These are phyloP conservation scores for Heliconius cydno DNA, from an alignment of 2,888 invertebrate species.

Conservation along the genomic window DNA sequence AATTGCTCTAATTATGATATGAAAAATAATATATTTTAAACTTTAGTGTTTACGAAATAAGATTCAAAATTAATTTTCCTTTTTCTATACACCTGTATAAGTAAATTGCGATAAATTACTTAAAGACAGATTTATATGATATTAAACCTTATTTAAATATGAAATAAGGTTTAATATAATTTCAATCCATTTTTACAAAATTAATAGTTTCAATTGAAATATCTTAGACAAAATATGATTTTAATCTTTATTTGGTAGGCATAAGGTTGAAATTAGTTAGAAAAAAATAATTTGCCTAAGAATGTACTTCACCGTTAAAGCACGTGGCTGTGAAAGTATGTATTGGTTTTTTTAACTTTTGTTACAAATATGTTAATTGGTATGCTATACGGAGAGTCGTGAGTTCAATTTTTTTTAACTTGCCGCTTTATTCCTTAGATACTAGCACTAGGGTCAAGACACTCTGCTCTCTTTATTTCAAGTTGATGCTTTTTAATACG, in stretches of 20 bases:
- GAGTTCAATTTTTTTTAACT: background rate
- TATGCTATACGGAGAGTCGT: constrained; percentile 18
- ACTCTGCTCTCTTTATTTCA: background rate
- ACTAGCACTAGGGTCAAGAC: background rate
- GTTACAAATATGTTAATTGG: constrained; percentile 24
- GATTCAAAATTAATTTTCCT: background rate
- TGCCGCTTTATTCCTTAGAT: background rate
- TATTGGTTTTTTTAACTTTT: constrained; percentile 11
- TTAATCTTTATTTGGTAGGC: background rate
- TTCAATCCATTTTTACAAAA: background rate
- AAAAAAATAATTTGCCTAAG: background rate
- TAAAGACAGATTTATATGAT: background rate
- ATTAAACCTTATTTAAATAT: background rate
- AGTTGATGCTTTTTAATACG: no score
- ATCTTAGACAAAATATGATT: background rate
- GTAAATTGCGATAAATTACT: constrained; percentile 3
- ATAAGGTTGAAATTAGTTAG: background rate
- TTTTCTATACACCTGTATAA: constrained; percentile 18
- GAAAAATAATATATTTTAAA: background rate
- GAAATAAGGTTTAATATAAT: background rate
- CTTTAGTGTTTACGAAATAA: background rate
- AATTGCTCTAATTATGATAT: constrained; percentile 16
- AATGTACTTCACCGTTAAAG: constrained; percentile 23
- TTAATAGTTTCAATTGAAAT: background rate
- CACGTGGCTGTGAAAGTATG: constrained; percentile 29